Evolutionary conservation across 30 jellyfish, hydroid and myxozoan species (phyloP), one percentile per base, ranked within the genome.

Genomic region (Chrysaora quinquecirrha): DNA sequence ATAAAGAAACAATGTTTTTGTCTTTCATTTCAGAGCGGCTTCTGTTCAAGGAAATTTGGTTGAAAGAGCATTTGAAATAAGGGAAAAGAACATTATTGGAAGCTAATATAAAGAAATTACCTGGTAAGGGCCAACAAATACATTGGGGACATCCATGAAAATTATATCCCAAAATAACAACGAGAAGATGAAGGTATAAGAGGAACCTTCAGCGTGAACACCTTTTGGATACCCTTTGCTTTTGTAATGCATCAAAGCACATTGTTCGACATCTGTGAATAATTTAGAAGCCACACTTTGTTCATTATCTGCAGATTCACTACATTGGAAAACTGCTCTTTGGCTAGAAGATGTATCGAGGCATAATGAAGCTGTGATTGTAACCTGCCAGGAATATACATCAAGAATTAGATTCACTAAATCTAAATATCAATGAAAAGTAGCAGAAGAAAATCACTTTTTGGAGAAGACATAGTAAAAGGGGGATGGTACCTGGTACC

Each of bases 161-260:
- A 94, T 77, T 25, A 87, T 60, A 29, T 94, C 99, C 99, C 99
- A 94, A 70, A 94, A 86, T 28, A 94, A 24, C 52, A 94, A 68
- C 54, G 83, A 20, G 64, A 76, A 94, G 61, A 94, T 76, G 43
- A 91, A 64, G 12, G 86, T 24, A 29, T 90, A 81, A 4, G 96
- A 70, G 48, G 96, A 63, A n/a, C 97, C 96, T 88, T 94, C 99
- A 3, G 91, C 97, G 52, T 87, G 97, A 24, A 94, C 87, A 23
- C 99, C 99, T 35, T 80, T 46, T 20, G 95, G 83, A 61, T 24
- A 86, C 4, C 98, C 98, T 10, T 14, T 58, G 54, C 60, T 87
- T 34, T 81, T 86, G 90, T 86, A 93, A 75, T 86, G 71, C 19
- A 73, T 58, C 65, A 93, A 47, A 1, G 89, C 90, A 70, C 50